Evolutionary conservation across 2,797 vertebrate genomes (phyloP).

Genomic region (Limnodromus scolopaceus): DNA sequence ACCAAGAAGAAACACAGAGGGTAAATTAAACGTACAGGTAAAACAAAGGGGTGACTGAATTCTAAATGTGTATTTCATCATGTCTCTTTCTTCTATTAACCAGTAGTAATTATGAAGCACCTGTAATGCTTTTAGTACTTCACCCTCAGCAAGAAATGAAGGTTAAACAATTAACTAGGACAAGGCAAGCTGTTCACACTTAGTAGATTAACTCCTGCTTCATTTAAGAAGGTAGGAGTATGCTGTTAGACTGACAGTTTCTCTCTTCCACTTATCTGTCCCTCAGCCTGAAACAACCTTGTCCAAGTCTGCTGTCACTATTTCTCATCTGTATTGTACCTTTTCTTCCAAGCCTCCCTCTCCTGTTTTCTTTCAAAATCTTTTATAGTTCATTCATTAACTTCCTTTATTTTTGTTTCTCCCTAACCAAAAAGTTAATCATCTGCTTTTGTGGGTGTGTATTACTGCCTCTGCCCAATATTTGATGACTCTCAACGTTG

Average conservation of each 20-base stretch:
- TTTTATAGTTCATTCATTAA: slow-evolving; percentile 9
- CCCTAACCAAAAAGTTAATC: not conserved
- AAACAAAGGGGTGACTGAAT: not conserved
- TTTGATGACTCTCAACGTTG: not conserved
- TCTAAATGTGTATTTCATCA: not conserved
- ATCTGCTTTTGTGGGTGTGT: not conserved
- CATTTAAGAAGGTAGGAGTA: not conserved
- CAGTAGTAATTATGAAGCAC: slow-evolving; percentile 17
- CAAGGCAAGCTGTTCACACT: slow-evolving; percentile 49
- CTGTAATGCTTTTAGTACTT: slow-evolving; percentile 28
- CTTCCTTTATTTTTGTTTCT: slow-evolving; percentile 4
- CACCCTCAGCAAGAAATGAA: slow-evolving; percentile 18
- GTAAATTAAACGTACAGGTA: not conserved
- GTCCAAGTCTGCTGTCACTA: rapidly evolving
- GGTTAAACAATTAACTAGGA: slow-evolving; percentile 73
- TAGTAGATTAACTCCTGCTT: slow-evolving; percentile 45
- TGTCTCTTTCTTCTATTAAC: slow-evolving; percentile 56
- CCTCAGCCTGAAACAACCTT: not conserved
- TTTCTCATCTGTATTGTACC: not conserved
- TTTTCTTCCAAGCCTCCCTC: not conserved
- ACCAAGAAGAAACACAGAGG: not conserved
- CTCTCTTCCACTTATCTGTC: not conserved
- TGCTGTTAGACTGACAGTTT: not conserved
- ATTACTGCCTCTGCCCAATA: not conserved
- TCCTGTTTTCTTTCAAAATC: not conserved